phyloP scores from a whole-genome alignment of 1,140 invertebrate species.

The Danaus plexippus region DNA sequence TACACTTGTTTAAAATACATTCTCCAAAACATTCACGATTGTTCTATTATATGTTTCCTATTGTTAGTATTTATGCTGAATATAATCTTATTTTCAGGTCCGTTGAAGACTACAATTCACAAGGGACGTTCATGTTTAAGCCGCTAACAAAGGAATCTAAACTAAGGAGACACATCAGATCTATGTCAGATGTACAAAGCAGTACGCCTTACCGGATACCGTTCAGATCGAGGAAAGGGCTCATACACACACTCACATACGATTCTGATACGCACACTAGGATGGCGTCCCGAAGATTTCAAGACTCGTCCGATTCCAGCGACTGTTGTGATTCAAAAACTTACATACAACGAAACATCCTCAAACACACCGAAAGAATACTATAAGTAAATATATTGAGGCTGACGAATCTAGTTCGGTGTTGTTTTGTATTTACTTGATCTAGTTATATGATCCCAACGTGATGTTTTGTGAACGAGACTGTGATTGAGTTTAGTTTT shows the following conservation, averaged over 20 bases:
- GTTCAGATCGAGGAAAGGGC: constrained; percentile 44
- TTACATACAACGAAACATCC: constrained; percentile 48
- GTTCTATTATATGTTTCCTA: background rate
- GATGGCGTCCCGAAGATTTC: constrained; percentile 33
- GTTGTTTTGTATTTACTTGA: background rate
- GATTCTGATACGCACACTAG: constrained; percentile 56
- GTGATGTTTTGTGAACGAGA: too few species aligned
- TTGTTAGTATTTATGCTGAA: constrained; percentile 4
- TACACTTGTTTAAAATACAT: too few species aligned
- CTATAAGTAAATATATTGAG: constrained; percentile 43
- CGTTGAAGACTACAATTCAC: constrained; percentile 42
- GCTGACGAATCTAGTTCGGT: constrained; percentile 41
- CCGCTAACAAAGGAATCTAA: constrained; percentile 58
- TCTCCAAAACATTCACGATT: too few species aligned
- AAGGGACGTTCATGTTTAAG: constrained; percentile 35
- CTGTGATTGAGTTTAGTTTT: too few species aligned
- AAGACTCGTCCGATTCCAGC: constrained; percentile 58
- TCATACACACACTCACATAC: constrained; percentile 47
- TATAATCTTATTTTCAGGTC: constrained; percentile 46
- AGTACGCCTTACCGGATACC: constrained; percentile 55
- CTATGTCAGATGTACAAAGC: constrained; percentile 63
- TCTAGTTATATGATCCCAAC: too few species aligned
- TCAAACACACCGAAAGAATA: constrained; percentile 60
- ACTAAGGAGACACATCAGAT: constrained; percentile 54
- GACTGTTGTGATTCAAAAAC: constrained; percentile 45